Percentiles rank a stretch among this genome's conserved stretches.
Conservation (phyloP, 2,888 invertebrate genomes). For the Machimus atricapillus region DNA sequence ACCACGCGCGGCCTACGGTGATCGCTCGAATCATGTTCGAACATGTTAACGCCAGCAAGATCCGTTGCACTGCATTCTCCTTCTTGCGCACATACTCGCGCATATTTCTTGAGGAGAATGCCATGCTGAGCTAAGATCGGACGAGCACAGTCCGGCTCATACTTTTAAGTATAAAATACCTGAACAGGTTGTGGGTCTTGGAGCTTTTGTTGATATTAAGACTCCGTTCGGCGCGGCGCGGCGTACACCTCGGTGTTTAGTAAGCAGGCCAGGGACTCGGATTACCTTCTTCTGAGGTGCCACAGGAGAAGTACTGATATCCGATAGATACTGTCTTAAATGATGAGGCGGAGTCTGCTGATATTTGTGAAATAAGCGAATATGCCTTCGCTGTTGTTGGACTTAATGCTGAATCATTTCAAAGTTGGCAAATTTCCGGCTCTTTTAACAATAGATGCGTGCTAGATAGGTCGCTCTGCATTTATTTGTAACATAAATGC, state of each 20-base stretch:
- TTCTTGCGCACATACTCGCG: background rate
- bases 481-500: background rate
- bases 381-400: background rate
- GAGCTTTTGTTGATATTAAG: background rate
- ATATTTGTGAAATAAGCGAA: conserved; percentile 16
- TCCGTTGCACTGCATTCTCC: conserved; percentile 39
- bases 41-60: conserved; percentile 32
- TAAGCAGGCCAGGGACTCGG: conserved; percentile 37
- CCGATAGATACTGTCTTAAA: background rate
- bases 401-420: background rate
- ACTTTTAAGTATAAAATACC: background rate
- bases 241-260: background rate
- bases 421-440: background rate
- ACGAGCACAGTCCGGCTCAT: background rate
- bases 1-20: conserved; percentile 26
- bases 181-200: conserved; percentile 4
- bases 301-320: background rate
- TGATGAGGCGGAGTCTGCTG: background rate
- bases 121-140: background rate
- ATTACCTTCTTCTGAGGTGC: conserved; percentile 4
- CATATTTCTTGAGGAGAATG: background rate
- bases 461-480: background rate
- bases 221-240: background rate
- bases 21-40: conserved; percentile 33
- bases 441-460: background rate